Conservation (phyloP, 2,888 invertebrate species). For the Lasius platythorax region DNA sequence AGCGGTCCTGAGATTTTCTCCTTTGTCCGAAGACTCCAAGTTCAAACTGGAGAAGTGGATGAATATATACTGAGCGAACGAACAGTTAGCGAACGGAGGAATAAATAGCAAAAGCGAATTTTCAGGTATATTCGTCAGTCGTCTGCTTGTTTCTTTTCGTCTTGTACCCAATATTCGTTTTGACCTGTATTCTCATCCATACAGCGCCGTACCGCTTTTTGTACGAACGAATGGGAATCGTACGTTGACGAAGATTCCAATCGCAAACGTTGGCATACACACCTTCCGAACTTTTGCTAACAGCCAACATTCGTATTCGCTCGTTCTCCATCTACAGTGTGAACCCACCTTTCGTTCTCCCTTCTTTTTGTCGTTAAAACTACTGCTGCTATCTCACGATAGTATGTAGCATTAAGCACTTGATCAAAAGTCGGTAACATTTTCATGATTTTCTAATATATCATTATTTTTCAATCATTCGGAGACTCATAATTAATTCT, state of each 20-base stretch:
- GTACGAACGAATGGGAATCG: not conserved
- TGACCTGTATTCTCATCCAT: not conserved
- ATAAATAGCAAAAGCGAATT: not conserved
- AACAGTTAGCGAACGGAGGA: not conserved
- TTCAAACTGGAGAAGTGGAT: not conserved
- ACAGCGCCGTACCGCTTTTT: too few relatives aligned
- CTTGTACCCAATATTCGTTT: not conserved
- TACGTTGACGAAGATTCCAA: not conserved
- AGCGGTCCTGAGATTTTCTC: not conserved
- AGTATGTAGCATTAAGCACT: not conserved
- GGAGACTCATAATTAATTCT: not conserved
- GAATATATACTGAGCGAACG: not conserved
- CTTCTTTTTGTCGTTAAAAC: not conserved
- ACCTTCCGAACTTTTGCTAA: too few relatives aligned
- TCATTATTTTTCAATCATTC: not conserved
- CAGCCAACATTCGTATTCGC: too few relatives aligned
- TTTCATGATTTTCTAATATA: not conserved
- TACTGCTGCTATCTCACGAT: slow-evolving; percentile 38
- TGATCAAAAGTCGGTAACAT: slow-evolving; percentile 28
- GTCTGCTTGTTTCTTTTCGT: not conserved
- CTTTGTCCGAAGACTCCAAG: too few relatives aligned
- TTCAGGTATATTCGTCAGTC: not conserved
- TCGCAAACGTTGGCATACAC: too few relatives aligned
- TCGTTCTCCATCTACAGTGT: too few relatives aligned
- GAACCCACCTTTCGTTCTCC: not conserved